These are phyloP conservation scores for Manduca sexta DNA, from an alignment of 1,140 invertebrate genomes.

Conservation along the genomic window DNA sequence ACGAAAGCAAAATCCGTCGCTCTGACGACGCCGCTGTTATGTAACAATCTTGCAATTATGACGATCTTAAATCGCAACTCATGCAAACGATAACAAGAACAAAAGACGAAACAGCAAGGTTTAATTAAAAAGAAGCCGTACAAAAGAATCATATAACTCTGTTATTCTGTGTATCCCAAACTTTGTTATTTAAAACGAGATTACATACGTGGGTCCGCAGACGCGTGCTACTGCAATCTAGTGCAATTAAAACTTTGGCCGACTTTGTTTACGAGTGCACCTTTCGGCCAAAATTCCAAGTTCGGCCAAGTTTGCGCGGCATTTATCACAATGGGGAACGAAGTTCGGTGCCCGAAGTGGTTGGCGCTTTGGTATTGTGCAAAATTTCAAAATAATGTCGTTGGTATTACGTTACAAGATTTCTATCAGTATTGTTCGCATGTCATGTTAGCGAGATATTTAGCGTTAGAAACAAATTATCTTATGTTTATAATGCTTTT, in stretches of 20 bases:
- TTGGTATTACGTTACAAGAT: not conserved
- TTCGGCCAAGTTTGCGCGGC: slow-evolving; percentile 34
- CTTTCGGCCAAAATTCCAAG: slow-evolving; percentile 40
- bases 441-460: not conserved
- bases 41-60: no score
- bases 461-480: no score
- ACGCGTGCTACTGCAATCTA: slow-evolving; percentile 31
- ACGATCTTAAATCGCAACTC: no score
- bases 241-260: slow-evolving; percentile 49
- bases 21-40: no score
- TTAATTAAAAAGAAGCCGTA: not conserved
- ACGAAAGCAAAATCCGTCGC: no score
- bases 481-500: no score
- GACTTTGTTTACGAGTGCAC: slow-evolving; percentile 45
- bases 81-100: no score
- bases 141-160: not conserved
- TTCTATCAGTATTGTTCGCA: not conserved
- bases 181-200: slow-evolving; percentile 11
- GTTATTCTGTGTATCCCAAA: slow-evolving; percentile 2
- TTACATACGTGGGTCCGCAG: slow-evolving; percentile 16
- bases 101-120: no score
- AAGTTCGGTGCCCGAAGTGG: slow-evolving; percentile 24
- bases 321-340: slow-evolving; percentile 33
- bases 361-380: slow-evolving; percentile 28
- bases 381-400: slow-evolving; percentile 26